phyloP scores from a whole-genome alignment of 2,797 vertebrate genomes.

The Cirrhinus mrigala region DNA sequence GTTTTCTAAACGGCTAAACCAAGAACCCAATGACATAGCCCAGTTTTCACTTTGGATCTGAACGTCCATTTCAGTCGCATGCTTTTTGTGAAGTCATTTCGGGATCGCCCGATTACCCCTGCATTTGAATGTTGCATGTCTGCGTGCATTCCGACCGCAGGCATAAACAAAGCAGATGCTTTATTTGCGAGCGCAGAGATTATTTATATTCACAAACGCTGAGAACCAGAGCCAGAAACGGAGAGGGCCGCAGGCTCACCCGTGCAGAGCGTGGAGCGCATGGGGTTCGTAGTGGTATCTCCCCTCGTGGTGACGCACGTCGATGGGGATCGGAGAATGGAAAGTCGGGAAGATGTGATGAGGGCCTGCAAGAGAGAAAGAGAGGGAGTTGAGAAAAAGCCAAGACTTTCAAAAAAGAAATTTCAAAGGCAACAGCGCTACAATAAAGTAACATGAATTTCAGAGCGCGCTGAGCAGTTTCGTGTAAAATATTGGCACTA shows the following conservation, averaged over 20 bases:
- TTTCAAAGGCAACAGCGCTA: constrained; percentile 81
- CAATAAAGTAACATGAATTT: constrained; percentile 85
- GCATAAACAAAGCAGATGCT: constrained; percentile 34
- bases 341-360: constrained; percentile 92
- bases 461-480: constrained; percentile 81
- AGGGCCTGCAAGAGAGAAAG: constrained; percentile 78
- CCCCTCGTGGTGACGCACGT: constrained; percentile 94
- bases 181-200: constrained; percentile 19
- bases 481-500: constrained; percentile 81
- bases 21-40: not conserved
- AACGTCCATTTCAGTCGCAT: not conserved
- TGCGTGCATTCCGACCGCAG: not conserved
- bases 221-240: not conserved
- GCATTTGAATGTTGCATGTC: constrained; percentile 28
- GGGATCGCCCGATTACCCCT: constrained; percentile 10
- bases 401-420: constrained; percentile 54
- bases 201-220: constrained; percentile 1
- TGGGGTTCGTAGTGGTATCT: constrained; percentile 95
- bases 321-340: constrained; percentile 93
- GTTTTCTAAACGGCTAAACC: not conserved
- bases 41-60: not conserved
- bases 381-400: constrained; percentile 64
- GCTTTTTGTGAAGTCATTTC: constrained; percentile 6
- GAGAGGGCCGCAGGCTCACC: constrained; percentile 80
- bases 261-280: constrained; percentile 87